Evolutionary conservation across 2,888 invertebrate species (phyloP).

Genomic region (Temnothorax rugatulus): DNA sequence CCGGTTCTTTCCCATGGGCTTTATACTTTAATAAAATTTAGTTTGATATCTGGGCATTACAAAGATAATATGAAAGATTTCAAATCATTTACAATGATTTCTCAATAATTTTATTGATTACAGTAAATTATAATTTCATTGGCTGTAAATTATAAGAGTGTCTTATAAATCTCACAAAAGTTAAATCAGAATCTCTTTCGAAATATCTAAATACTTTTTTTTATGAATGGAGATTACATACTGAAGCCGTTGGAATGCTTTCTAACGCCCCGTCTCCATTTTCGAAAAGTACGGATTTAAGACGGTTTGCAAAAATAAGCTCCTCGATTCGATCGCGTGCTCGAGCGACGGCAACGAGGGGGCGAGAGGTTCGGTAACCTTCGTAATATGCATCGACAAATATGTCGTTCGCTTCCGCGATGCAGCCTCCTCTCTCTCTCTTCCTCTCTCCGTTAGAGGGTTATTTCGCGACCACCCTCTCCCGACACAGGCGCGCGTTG

Average conservation of each 20-base stretch:
- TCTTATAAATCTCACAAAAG: background rate
- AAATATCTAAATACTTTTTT: background rate
- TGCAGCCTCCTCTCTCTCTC: constrained; percentile 2
- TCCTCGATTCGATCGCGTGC: constrained; percentile 13
- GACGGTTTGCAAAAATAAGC: constrained; percentile 38
- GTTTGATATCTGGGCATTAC: background rate
- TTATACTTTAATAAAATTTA: constrained; percentile 1
- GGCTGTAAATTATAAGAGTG: background rate
- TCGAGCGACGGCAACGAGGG: constrained; percentile 47
- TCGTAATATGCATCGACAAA: constrained; percentile 76
- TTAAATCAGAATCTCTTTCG: background rate
- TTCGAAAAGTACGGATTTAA: constrained; percentile 21
- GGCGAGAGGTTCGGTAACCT: constrained; percentile 63
- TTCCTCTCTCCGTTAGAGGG: constrained; percentile 52
- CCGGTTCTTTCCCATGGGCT: background rate
- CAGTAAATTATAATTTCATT: background rate
- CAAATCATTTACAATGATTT: background rate
- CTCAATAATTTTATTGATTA: background rate
- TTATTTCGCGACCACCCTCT: constrained; percentile 56
- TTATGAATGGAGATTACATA: background rate
- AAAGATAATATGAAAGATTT: background rate
- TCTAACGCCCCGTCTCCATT: background rate
- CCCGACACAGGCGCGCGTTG: constrained; percentile 32
- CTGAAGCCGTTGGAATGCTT: background rate
- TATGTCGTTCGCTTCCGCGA: constrained; percentile 63